A percentile compares a stretch with the other conserved stretches of the same genome.
Evolutionary conservation across 1,140 invertebrate species (phyloP).

Genomic region (Drosophila simulans): DNA sequence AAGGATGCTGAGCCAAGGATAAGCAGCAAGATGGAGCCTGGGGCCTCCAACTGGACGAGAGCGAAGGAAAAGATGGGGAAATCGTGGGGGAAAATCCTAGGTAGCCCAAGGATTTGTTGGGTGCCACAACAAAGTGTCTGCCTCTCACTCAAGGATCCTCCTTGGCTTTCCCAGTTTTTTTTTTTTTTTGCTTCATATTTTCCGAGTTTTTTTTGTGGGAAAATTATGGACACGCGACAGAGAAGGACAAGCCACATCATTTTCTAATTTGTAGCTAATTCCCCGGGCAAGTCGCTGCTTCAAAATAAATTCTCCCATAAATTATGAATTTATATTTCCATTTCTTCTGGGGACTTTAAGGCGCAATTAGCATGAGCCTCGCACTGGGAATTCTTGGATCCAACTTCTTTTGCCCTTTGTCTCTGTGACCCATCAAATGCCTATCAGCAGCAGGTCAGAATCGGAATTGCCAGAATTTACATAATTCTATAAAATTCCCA

Average conservation of each 20-base stretch:
- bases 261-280: conserved; percentile 75
- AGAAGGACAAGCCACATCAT: conserved; percentile 46
- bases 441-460: conserved; percentile 59
- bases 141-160: conserved; percentile 41
- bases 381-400: conserved; percentile 22
- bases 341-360: conserved; percentile 33
- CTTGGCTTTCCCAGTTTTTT: conserved; percentile 1
- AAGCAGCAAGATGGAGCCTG: conserved; percentile 37
- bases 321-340: conserved; percentile 43
- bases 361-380: conserved; percentile 70
- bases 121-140: conserved; percentile 54
- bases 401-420: conserved; percentile 8
- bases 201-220: conserved; percentile 1
- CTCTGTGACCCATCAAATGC: conserved; percentile 64
- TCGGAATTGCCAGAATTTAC: conserved; percentile 57
- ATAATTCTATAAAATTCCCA: conserved; percentile 78
- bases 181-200: not conserved
- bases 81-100: conserved; percentile 29
- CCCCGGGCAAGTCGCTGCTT: conserved; percentile 13
- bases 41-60: not conserved
- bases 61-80: not conserved
- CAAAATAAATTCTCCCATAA: conserved; percentile 44
- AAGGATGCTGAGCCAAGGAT: conserved; percentile 55
- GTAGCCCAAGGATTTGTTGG: conserved; percentile 47
- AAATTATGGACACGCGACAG: conserved; percentile 38